phyloP scores from a whole-genome alignment of 2,888 invertebrate species.

The Pollenia griseotomentosa region DNA sequence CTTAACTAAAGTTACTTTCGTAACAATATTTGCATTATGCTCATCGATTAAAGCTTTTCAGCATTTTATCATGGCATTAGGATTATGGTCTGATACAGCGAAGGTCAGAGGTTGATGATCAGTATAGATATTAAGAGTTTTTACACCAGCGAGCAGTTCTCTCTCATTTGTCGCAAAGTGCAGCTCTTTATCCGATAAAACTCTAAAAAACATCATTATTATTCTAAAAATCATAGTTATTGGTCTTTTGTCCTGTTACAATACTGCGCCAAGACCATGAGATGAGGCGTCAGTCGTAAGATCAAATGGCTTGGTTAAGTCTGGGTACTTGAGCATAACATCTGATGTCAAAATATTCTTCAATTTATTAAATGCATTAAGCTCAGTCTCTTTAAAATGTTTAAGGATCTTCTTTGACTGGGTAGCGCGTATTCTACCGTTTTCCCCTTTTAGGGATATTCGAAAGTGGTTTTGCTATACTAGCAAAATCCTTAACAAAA shows the following conservation, averaged over 20 bases:
- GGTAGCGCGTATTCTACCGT: not conserved
- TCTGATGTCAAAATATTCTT: not conserved
- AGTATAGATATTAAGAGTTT: conserved; percentile 9
- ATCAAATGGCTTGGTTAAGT: conserved; percentile 62
- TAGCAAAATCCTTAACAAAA: too few relatives aligned
- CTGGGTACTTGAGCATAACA: conserved; percentile 40
- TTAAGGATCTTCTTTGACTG: not conserved
- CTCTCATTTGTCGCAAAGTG: conserved; percentile 6
- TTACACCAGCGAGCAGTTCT: not conserved
- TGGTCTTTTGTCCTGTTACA: too few relatives aligned
- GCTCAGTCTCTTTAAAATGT: not conserved
- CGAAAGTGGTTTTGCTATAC: not conserved
- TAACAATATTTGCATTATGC: conserved; percentile 6
- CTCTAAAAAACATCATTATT: too few relatives aligned
- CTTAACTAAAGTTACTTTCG: too few relatives aligned
- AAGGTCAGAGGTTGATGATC: conserved; percentile 12
- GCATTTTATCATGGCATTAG: not conserved
- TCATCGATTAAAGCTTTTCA: conserved; percentile 10
- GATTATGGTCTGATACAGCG: not conserved
- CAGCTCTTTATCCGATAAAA: not conserved
- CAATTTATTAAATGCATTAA: not conserved
- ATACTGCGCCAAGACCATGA: too few relatives aligned
- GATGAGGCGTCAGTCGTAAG: not conserved
- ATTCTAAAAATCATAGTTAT: too few relatives aligned
- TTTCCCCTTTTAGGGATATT: not conserved